Evolutionary conservation across 2,797 vertebrate genomes (phyloP), one percentile per base, ranked within the genome.

Genomic region (Tarsius wallacei): DNA sequence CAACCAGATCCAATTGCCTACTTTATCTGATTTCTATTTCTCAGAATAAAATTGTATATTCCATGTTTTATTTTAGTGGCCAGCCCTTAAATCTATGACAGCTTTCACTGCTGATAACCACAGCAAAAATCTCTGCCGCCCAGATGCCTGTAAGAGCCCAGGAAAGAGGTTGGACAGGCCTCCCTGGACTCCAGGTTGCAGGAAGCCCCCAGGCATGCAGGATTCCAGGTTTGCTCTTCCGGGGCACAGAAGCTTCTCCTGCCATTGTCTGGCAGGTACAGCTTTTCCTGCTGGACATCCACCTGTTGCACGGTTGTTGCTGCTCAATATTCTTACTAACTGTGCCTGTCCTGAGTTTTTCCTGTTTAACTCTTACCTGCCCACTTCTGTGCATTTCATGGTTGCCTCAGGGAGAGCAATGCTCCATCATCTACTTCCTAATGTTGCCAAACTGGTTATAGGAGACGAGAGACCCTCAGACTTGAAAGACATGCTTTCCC

Each of bases 201-300:
- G 47, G 51, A 63, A 47, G 33, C 49, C 33, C 55, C 86, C 5
- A 0, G 66, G 24, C 1, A 22, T 2, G 19, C 11, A 1, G 1
- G 13, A 8, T 12, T 21, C 66, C 21, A 2, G 36, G 26, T 0
- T 5, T 15, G 15, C 51, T 7, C 57, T 10, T 19, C n/a, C 31
- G 7, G 2, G 31, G 33, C 5, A 0, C 13, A 17, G 68, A n/a
- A 19, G 68, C 59, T 24, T 70, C 42, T 53, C 21, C 53, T n/a
- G 0, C 26, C 2, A 0, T 92, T 53, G 2, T 4, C 2, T 3
- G n/a, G 12, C 28, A 5, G 78, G 8, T 0, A 36, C 2, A 24
- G 9, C 55, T 14, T 63, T 57, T 22, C 55, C 85, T 17, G n/a
- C 78, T 71, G 70, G 53, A 53, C 47, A 2, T 22, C 2, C 47